phyloP scores from a whole-genome alignment of 2,113 vertebrate species.

The Callipepla californica region DNA sequence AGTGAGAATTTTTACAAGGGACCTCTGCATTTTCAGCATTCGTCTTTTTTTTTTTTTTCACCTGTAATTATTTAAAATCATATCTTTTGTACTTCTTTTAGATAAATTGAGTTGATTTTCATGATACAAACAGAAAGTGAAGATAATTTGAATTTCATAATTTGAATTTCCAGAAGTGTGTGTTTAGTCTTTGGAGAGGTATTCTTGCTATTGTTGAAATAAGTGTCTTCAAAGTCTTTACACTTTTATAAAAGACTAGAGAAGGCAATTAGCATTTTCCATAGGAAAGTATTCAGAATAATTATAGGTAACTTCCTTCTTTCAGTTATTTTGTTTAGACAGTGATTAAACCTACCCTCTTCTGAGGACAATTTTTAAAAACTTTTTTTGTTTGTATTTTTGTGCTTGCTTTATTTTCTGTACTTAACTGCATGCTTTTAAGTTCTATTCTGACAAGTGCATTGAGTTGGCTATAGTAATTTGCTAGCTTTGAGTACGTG shows the following conservation, averaged over 20 bases:
- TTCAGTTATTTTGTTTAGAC: constrained; percentile 9
- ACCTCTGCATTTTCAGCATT: background rate
- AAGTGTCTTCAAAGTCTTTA: constrained; percentile 21
- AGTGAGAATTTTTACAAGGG: background rate
- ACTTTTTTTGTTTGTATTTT: background rate
- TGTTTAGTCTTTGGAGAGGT: background rate
- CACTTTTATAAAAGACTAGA: background rate
- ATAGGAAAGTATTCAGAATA: constrained; percentile 22
- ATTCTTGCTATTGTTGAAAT: constrained; percentile 22
- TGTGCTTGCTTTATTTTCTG: constrained; percentile 43
- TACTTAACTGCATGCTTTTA: constrained; percentile 53
- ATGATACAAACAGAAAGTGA: background rate
- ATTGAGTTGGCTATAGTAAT: background rate
- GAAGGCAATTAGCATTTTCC: constrained; percentile 1
- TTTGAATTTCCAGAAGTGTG: constrained; percentile 4
- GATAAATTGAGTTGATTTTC: background rate
- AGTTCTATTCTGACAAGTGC: constrained; percentile 39
- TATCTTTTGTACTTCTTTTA: background rate
- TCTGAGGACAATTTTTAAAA: background rate
- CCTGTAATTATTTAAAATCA: background rate
- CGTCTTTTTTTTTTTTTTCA: background rate
- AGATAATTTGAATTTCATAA: background rate
- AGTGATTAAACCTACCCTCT: background rate
- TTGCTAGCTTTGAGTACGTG: background rate
- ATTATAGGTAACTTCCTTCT: constrained; percentile 12